Base-by-base conservation (phyloP, 2,113 vertebrate genomes). In the Ovibos moschatus region DNA sequence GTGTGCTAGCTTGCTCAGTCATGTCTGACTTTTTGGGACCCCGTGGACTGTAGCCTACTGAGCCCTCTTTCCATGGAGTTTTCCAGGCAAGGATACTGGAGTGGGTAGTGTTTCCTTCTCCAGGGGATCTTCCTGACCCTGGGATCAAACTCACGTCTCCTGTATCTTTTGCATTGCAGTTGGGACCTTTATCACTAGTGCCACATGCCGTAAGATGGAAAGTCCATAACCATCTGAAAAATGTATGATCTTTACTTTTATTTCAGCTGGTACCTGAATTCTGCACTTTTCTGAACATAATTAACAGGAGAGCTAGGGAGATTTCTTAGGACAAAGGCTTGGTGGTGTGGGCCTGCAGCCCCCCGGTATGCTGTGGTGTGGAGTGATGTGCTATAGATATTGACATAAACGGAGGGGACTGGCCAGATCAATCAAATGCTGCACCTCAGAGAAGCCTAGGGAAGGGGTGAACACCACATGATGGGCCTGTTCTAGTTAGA, bases 401-500 rank as follows among this genome's bases (percentile, higher is more conserved):
- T 5, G 43, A n/a, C 30, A 7, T 36, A 62, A 76, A 60, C 27
- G 28, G 51, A 50, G 89, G 90, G 82, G 43, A 85, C 98, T 57
- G 64, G 85, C 93, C 89, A 97, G 94, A 94, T 95, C 95, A 98
- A 62, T 97, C 98, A 98, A 97, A 91, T 99, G 97, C 87, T 97
- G 84, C 84, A 91, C 71, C 98, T 98, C 98, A 98, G 98, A 99
- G 57, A n/a, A 36, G 21, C 12, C 6, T 99, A 99, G 98, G 98
- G 98, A 99, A 99, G 98, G 98, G 98, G 97, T 98, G 98, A 98
- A 99, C 99, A 97, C 98, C 96, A 57, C 55, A 97, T 97, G 98
- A 98, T 98, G 98, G 98, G 97, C 98, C 98, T 98, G 98, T 99
- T 99, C 99, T 99, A 98, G 98, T 99, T 99, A 99, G 98, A 99